Percentiles rank a stretch among this genome's conserved stretches.
phyloP scores from a whole-genome alignment of 2,888 invertebrate species.

The Abrostola tripartita region DNA sequence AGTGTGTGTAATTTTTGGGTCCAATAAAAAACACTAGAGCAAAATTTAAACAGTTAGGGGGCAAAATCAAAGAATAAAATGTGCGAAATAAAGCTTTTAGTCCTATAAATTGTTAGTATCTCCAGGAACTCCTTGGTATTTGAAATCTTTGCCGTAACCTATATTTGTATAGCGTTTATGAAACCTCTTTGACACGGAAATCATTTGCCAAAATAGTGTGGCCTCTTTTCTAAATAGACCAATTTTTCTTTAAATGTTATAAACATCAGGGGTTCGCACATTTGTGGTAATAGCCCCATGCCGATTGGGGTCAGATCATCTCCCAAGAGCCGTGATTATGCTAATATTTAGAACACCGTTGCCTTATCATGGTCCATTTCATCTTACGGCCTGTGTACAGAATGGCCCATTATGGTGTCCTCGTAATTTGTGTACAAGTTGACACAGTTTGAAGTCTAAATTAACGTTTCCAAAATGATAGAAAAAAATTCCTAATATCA shows the following conservation, averaged over 20 bases:
- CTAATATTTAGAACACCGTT: slow-evolving; percentile 24
- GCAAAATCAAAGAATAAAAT: too few relatives aligned
- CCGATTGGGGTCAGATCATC: slow-evolving; percentile 34
- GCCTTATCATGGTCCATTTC: slow-evolving; percentile 15
- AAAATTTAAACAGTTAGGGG: too few relatives aligned
- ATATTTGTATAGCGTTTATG: too few relatives aligned
- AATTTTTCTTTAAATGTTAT: slow-evolving; percentile 10
- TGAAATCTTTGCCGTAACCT: too few relatives aligned
- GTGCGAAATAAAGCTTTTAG: too few relatives aligned
- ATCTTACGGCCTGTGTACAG: slow-evolving; percentile 2
- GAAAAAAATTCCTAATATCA: too few relatives aligned
- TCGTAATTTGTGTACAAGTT: neutral
- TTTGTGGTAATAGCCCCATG: slow-evolving; percentile 13
- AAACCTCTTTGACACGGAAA: neutral
- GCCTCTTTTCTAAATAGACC: slow-evolving; percentile 18
- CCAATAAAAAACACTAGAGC: too few relatives aligned
- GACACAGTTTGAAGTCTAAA: neutral
- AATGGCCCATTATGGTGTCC: slow-evolving; percentile 4
- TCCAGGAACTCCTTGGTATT: too few relatives aligned
- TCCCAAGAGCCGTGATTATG: slow-evolving; percentile 33
- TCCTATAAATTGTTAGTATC: too few relatives aligned
- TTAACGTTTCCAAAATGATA: neutral
- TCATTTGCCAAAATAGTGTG: neutral
- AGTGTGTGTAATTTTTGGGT: too few relatives aligned
- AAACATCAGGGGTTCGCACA: neutral